Evolutionary conservation across 2,888 invertebrate species (phyloP), one percentile per base, ranked within the genome.

Genomic region (Pecten maximus): DNA sequence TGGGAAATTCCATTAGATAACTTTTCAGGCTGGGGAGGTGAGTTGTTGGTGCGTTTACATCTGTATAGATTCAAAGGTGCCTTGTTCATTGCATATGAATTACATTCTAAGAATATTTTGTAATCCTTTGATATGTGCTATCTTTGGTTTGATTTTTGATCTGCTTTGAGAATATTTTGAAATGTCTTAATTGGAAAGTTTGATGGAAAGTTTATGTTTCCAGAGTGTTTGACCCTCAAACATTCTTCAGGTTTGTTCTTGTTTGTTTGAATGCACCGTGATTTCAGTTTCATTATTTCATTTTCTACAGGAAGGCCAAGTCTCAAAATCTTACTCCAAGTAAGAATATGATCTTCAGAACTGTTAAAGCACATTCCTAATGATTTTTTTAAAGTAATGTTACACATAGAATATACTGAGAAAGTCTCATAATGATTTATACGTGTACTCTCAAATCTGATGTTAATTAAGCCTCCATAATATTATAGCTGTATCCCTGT

Each of bases 1-100:
- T 74, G 74, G 74, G 74, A 74, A 74, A 74, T 74, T 74, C 74
- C 74, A 12, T 74, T 28, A 74, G 74, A 74, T 74, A 74, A 74
- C 35, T 74, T 74, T 74, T 16, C 35, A 28, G 4, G 28, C 23
- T 74, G 28, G 8, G 74, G 35, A 74, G 74, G 74, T 74, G 28
- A 74, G 74, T 74, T 74, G 74, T 74, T 19, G 74, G 74, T 35
- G 74, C 2, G 35, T 74, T 35, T 74, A 19, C 23, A n/a, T 6
- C 54, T 54, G 10, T 74, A 74, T 23, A 60, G 60, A 60, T 23
- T n/a, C 60, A n/a, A 60, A 60, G 60, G 60, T 60, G 23, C 60
- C 6, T 23, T 60, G n/a, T 23, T 2, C 74, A 35, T 44, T 44
- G 44, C 44, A 44, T 12, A 44, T 74, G 35, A 74, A 74, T n/a